These are phyloP conservation scores for Morpho achilles DNA, from an alignment of 2,888 invertebrate species.

Conservation along the genomic window DNA sequence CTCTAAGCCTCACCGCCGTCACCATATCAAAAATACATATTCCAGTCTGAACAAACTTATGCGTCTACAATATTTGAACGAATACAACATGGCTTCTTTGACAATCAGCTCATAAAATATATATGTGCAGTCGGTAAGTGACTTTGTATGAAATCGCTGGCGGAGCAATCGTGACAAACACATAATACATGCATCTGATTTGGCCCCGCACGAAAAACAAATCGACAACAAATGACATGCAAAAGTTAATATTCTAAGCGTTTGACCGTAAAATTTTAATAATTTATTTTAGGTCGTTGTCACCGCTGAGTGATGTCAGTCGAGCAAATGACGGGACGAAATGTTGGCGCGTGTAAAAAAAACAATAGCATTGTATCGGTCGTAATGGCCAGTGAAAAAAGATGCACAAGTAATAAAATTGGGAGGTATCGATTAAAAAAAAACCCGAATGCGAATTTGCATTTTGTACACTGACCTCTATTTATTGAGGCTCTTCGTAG, in stretches of 20 bases:
- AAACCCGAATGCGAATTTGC: conserved; percentile 35
- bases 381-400: conserved; percentile 47
- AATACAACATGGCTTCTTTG: too few species aligned
- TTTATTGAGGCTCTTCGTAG: too few species aligned
- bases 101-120: too few species aligned
- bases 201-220: conserved; percentile 28
- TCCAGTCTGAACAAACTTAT: too few species aligned
- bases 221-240: conserved; percentile 29
- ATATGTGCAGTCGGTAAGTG: too few species aligned
- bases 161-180: conserved; percentile 24
- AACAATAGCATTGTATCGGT: conserved; percentile 55
- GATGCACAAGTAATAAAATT: conserved; percentile 45
- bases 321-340: conserved; percentile 54
- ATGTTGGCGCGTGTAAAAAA: conserved; percentile 40
- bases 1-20: too few species aligned
- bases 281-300: conserved; percentile 70
- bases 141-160: conserved; percentile 13
- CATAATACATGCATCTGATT: conserved; percentile 23
- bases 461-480: conserved; percentile 24
- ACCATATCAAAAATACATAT: too few species aligned
- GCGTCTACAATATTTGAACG: too few species aligned
- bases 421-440: conserved; percentile 36
- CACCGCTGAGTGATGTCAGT: conserved; percentile 66
- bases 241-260: conserved; percentile 36
- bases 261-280: conserved; percentile 47